These are phyloP conservation scores for Melipona bicolor DNA, from an alignment of 2,888 invertebrate species.

Conservation along the genomic window DNA sequence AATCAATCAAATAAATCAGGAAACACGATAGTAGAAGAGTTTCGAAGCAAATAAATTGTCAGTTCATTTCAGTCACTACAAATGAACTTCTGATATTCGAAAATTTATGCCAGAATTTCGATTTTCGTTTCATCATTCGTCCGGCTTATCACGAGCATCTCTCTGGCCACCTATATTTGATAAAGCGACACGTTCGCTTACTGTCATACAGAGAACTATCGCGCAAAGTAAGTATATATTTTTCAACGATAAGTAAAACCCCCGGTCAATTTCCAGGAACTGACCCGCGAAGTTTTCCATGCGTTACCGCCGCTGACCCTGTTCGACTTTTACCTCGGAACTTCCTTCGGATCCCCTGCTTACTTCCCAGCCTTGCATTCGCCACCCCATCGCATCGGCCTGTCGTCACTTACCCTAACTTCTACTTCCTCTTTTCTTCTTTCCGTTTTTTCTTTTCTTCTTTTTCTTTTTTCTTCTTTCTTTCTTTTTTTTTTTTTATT, in stretches of 20 bases:
- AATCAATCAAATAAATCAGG: no score
- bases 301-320: slow-evolving; percentile 24
- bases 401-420: slow-evolving; percentile 49
- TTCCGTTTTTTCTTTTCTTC: no score
- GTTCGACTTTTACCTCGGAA: slow-evolving; percentile 59
- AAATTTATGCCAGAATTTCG: no score
- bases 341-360: slow-evolving; percentile 30
- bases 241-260: slow-evolving; percentile 20
- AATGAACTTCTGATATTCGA: no score
- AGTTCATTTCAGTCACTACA: no score
- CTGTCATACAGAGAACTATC: neutral
- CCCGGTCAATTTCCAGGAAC: slow-evolving; percentile 9
- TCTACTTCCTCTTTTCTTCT: neutral
- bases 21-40: no score
- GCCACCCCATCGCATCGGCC: slow-evolving; percentile 32
- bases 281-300: slow-evolving; percentile 47
- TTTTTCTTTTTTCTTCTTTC: neutral
- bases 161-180: slow-evolving; percentile 63
- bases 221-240: slow-evolving; percentile 27
- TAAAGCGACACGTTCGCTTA: slow-evolving; percentile 49
- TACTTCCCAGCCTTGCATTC: neutral
- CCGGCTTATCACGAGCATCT: no score
- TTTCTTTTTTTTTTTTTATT: neutral
- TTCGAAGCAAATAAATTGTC: no score
- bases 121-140: no score